These are phyloP conservation scores for Parochlus steinenii DNA, from an alignment of 2,888 invertebrate genomes.

Conservation along the genomic window DNA sequence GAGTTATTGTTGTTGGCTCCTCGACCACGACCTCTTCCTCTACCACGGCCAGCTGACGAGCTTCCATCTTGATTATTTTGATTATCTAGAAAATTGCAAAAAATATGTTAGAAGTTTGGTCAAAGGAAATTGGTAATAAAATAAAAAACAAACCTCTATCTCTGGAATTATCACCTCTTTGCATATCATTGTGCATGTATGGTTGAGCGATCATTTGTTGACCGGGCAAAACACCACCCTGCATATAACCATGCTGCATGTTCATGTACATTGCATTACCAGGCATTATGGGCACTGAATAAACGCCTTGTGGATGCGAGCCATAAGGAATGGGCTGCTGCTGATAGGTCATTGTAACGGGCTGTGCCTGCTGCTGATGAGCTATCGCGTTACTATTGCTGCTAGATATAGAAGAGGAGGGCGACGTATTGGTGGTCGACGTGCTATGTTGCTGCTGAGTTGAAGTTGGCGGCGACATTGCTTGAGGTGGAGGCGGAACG, in stretches of 20 bases:
- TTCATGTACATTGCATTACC: slow-evolving; percentile 1
- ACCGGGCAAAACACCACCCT: background rate
- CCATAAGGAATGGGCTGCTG: slow-evolving; percentile 1
- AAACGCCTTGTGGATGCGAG: slow-evolving; percentile 4
- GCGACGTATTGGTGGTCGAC: too few species aligned
- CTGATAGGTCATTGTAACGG: background rate
- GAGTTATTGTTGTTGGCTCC: background rate
- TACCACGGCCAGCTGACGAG: background rate
- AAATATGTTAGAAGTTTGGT: too few species aligned
- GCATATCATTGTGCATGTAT: background rate
- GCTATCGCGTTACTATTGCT: background rate
- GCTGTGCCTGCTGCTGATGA: background rate
- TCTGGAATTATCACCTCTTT: too few species aligned
- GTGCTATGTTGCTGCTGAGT: too few species aligned
- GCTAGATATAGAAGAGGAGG: too few species aligned
- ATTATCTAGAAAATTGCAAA: too few species aligned
- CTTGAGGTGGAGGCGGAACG: too few species aligned
- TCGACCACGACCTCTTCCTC: slow-evolving; percentile 3
- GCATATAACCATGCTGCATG: background rate
- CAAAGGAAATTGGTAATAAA: too few species aligned
- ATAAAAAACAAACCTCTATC: too few species aligned
- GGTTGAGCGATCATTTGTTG: slow-evolving; percentile 3
- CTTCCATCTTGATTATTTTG: too few species aligned
- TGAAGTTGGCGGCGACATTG: too few species aligned
- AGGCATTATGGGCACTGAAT: slow-evolving; percentile 7